Base-by-base conservation (phyloP, 2,797 vertebrate genomes). In the Balearica regulorum region DNA sequence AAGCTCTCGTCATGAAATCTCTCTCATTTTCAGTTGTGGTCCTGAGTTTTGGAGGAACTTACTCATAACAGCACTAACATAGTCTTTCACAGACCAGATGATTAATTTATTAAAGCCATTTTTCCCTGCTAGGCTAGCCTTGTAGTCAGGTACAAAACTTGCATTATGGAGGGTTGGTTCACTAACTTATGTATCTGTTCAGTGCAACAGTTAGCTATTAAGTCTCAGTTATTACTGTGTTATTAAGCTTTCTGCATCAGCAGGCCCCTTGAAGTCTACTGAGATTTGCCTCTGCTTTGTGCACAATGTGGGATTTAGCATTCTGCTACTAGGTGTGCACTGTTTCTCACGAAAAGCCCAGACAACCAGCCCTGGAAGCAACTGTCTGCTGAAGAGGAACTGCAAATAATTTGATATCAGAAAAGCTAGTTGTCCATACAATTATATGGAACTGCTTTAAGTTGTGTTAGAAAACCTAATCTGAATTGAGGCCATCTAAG, bases 151-250 rank as follows among this genome's bases (percentile, higher is more conserved):
- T 69, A 25, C 28, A 43, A 31, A 72, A 66, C 7, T 6, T 68
- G 57, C 33, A 16, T 44, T 70, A 35, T 1, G 9, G 57, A 68
- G n/a, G 18, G 41, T 2, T 54, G 17, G n/a, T 41, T 91, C 16
- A 19, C 0, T 55, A 46, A 73, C 14, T 16, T 35, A 21, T 0
- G 0, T 3, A n/a, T 7, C 8, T 86, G 16, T 35, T 68, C 33
- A 54, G 25, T 51, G 77, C 61, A 51, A 9, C 2, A 92, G 11
- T 28, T 48, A 16, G 51, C 46, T 54, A 9, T 2, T 39, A 26
- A 24, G 5, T 33, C 72, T 66, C 71, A 35, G 20, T 49, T 48
- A 57, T 20, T n/a, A 55, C 3, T 48, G 10, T 15, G 37, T 35
- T 51, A 43, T 3, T 28, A 62, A 37, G 4, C 33, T 46, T 76